Evolutionary conservation across 2,797 vertebrate genomes (phyloP), one percentile per base, ranked within the genome.

Genomic region (Eulemur albifrons): DNA sequence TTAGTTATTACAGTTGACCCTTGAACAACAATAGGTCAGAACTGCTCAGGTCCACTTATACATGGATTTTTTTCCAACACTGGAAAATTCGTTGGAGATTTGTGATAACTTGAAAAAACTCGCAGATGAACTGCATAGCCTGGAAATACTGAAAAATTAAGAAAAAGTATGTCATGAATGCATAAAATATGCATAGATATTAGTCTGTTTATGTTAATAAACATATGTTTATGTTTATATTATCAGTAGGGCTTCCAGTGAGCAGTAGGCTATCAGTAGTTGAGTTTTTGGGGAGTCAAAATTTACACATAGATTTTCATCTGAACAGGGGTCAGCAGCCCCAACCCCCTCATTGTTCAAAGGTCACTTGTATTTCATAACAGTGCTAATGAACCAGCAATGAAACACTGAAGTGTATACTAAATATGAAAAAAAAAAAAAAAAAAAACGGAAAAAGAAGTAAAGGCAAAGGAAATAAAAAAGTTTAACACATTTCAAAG

Each of bases 321-420:
- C n/a, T 54, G 50, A 35, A 54, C n/a, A 54, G 50, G 21, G 13
- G 13, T 79, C 23, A 25, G 50, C 52, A 54, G 7, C 13, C 43
- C 17, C 15, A 75, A 75, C 72, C 30, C 27, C 9, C 17, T 54
- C 13, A 54, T 8, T 54, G n/a, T 79, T 38, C n/a, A 79, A 79
- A 50, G 4, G n/a, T 79, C 50, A 79, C 15, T 12, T 77, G 32
- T 54, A 57, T 52, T 91, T 94, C 63, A 50, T 17, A 88, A 72
- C 65, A 90, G 12, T 59, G 17, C 40, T 76, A 63, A 85, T 70
- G 15, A 94, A 96, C 48, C 27, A 14, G 50, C 30, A 89, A 85
- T 61, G 77, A 75, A 97, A 95, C 95, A 70, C 2, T 90, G 6
- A 92, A 95, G 2, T 82, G 45, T 25, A 86, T 25, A 86, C 90